These are phyloP conservation scores for Rhinichthys klamathensis DNA, from an alignment of 2,113 vertebrate genomes.

Conservation along the genomic window DNA sequence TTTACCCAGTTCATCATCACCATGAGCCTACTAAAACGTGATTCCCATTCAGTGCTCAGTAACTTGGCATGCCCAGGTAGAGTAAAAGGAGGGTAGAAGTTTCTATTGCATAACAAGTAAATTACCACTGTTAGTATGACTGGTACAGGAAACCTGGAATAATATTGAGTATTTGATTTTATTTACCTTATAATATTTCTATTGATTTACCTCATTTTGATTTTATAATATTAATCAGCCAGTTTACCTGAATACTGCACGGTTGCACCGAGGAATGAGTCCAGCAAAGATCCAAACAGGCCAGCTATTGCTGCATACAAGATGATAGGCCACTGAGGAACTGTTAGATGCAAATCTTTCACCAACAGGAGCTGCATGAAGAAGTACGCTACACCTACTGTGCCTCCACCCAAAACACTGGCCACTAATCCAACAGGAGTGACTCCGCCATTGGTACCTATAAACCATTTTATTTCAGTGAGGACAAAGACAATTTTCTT, in stretches of 20 bases:
- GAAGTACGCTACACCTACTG: constrained; percentile 86
- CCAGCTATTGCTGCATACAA: constrained; percentile 86
- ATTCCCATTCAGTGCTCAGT: not conserved
- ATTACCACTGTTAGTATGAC: not conserved
- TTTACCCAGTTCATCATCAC: too few relatives aligned
- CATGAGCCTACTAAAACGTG: too few relatives aligned
- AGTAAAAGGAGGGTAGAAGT: not conserved
- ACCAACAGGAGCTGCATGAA: constrained; percentile 83
- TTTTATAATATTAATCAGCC: not conserved
- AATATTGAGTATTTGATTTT: not conserved
- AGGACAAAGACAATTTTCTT: not conserved
- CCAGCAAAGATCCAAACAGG: constrained; percentile 89
- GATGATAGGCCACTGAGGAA: constrained; percentile 92
- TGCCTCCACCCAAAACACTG: constrained; percentile 87
- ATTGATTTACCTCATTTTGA: not conserved
- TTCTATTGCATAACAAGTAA: not conserved
- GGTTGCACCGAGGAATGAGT: constrained; percentile 92
- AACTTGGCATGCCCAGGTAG: not conserved
- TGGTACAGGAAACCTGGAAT: not conserved
- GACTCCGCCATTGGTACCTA: constrained; percentile 94
- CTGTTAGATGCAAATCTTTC: constrained; percentile 82
- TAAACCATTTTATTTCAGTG: not conserved
- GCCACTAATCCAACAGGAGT: constrained; percentile 84
- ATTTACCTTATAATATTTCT: not conserved
- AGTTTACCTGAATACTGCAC: constrained; percentile 92